Conservation (phyloP, 2,888 invertebrate genomes). For the Rhabditoides inermis region DNA sequence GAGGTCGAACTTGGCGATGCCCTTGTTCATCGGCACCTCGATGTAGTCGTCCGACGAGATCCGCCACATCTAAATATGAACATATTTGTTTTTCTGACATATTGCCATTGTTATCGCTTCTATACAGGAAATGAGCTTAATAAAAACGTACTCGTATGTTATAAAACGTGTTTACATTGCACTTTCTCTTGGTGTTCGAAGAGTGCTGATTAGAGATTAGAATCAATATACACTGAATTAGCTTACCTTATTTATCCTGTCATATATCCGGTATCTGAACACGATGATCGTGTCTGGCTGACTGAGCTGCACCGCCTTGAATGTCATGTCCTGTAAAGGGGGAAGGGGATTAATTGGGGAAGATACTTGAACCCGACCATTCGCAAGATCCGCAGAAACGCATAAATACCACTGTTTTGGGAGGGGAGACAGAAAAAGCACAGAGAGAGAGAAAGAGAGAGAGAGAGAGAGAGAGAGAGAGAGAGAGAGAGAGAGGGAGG, state of each 20-base stretch:
- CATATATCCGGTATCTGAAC: conserved; percentile 29
- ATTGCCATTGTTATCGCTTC: not conserved
- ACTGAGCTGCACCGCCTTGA: conserved; percentile 27
- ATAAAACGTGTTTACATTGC: conserved; percentile 9
- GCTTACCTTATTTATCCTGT: conserved; percentile 6
- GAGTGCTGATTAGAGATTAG: too few relatives aligned
- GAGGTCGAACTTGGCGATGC: conserved; percentile 27
- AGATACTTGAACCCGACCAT: too few relatives aligned
- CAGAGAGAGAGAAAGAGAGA: too few relatives aligned
- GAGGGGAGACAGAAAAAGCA: too few relatives aligned
- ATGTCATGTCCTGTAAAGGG: conserved; percentile 31
- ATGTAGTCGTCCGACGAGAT: not conserved
- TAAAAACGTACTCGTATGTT: conserved; percentile 4
- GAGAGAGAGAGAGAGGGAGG: not conserved
- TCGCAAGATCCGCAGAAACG: too few relatives aligned
- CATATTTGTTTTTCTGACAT: not conserved
- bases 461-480: too few relatives aligned
- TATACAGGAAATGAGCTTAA: not conserved
- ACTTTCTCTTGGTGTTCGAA: too few relatives aligned
- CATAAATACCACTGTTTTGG: too few relatives aligned
- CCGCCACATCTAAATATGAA: not conserved
- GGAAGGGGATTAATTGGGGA: too few relatives aligned
- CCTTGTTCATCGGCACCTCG: conserved; percentile 27
- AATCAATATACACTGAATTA: too few relatives aligned
- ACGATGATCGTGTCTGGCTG: conserved; percentile 35